Conservation (phyloP, 2,797 vertebrate genomes). For the Fundulus diaphanus region DNA sequence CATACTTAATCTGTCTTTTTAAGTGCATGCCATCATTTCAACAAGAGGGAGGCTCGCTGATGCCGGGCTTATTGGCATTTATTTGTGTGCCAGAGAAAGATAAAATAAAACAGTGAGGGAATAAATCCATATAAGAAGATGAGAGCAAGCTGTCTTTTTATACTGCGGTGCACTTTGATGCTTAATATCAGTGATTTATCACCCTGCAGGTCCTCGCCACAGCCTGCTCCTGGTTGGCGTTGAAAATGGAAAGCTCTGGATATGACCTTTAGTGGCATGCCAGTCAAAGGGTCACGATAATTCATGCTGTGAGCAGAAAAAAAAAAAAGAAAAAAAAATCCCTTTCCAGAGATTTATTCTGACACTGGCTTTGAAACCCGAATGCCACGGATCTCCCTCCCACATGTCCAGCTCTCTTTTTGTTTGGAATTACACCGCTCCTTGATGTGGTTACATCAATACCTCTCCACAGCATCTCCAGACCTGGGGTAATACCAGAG, state of each 20-base stretch:
- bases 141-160: constrained; percentile 49
- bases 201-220: background rate
- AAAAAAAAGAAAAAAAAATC: constrained; percentile 28
- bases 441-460: constrained; percentile 49
- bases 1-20: constrained; percentile 3
- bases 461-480: constrained; percentile 28
- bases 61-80: constrained; percentile 17
- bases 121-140: constrained; percentile 54
- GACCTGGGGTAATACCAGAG: constrained; percentile 6
- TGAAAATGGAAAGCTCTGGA: constrained; percentile 3
- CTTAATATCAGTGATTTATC: constrained; percentile 42
- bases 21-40: constrained; percentile 18
- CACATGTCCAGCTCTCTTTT: constrained; percentile 21
- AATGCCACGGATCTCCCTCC: constrained; percentile 20
- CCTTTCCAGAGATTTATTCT: constrained; percentile 42
- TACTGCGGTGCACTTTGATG: constrained; percentile 42
- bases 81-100: background rate
- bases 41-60: constrained; percentile 1
- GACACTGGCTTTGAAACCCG: constrained; percentile 48
- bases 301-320: constrained; percentile 33
- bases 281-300: constrained; percentile 49
- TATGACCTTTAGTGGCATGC: constrained; percentile 33
- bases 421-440: constrained; percentile 27
- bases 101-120: background rate
- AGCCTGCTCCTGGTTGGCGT: background rate